Percentiles rank a stretch among this genome's conserved stretches.
These are phyloP conservation scores for Melieria crassipennis DNA, from an alignment of 2,888 invertebrate genomes.

Conservation along the genomic window DNA sequence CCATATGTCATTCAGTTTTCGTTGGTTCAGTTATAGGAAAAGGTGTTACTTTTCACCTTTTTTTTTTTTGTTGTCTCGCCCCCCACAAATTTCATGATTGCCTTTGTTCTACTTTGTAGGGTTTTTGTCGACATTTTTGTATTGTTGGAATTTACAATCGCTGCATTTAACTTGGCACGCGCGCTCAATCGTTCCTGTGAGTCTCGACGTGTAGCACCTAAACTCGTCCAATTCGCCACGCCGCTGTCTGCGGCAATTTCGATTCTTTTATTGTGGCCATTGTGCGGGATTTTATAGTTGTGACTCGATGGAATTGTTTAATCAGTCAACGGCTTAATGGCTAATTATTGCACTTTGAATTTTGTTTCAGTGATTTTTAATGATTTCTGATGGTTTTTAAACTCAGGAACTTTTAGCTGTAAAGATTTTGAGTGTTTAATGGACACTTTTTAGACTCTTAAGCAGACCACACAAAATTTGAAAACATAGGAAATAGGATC, in stretches of 20 bases:
- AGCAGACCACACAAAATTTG: too few relatives aligned
- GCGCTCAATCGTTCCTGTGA: constrained; percentile 14
- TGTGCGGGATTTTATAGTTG: constrained; percentile 19
- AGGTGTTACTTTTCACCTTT: constrained; percentile 31
- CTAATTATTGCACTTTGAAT: too few relatives aligned
- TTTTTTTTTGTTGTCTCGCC: constrained; percentile 8
- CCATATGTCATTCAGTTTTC: constrained; percentile 18
- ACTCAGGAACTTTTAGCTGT: too few relatives aligned
- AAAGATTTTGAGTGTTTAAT: too few relatives aligned
- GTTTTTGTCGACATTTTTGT: constrained; percentile 13
- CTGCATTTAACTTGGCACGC: constrained; percentile 9
- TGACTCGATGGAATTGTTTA: constrained; percentile 13
- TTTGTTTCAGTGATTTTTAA: too few relatives aligned
- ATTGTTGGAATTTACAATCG: not conserved
- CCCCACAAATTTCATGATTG: not conserved
- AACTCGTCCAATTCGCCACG: not conserved
- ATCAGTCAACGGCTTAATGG: too few relatives aligned
- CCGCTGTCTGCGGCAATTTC: not conserved
- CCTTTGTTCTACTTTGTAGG: not conserved
- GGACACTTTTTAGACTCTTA: too few relatives aligned
- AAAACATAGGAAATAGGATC: too few relatives aligned
- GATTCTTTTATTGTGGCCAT: constrained; percentile 8
- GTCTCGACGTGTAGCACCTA: not conserved
- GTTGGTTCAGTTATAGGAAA: constrained; percentile 7
- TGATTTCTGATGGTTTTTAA: too few relatives aligned